These are phyloP conservation scores for Hafferia zeledoni DNA, from an alignment of 2,797 vertebrate species.

Conservation along the genomic window DNA sequence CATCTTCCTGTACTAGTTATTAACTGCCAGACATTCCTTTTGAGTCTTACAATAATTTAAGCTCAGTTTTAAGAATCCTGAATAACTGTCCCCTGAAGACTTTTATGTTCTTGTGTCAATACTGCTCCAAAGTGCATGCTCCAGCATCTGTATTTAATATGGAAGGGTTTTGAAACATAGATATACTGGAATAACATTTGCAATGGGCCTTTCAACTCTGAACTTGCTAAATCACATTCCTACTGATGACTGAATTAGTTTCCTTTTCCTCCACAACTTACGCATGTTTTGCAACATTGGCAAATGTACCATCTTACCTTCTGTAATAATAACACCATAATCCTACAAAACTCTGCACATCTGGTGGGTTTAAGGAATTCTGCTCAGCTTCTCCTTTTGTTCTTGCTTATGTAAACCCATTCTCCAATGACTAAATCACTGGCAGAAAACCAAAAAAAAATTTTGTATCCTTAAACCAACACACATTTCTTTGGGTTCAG, in stretches of 20 bases:
- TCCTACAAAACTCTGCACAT: not conserved
- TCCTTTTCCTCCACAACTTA: not conserved
- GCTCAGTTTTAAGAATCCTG: not conserved
- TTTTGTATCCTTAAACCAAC: not conserved
- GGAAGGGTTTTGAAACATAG: not conserved
- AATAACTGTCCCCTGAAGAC: not conserved
- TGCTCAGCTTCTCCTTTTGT: not conserved
- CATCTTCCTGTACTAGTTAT: not conserved
- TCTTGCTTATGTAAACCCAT: not conserved
- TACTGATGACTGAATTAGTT: not conserved
- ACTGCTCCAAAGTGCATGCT: not conserved
- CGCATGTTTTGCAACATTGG: not conserved
- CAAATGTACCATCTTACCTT: not conserved
- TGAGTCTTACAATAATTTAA: not conserved
- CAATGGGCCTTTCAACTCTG: not conserved
- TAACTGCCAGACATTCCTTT: not conserved
- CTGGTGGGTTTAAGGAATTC: not conserved
- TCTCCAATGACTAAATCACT: not conserved
- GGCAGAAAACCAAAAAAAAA: not conserved
- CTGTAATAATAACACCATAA: not conserved
- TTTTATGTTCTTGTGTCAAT: not conserved
- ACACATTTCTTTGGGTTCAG: not conserved
- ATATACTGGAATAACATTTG: not conserved
- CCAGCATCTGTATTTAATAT: conserved; percentile 11
- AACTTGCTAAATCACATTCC: conserved; percentile 9